A percentile compares a stretch with the other conserved stretches of the same genome.
phyloP scores from a whole-genome alignment of 2,888 invertebrate genomes.

The Hypena proboscidalis region DNA sequence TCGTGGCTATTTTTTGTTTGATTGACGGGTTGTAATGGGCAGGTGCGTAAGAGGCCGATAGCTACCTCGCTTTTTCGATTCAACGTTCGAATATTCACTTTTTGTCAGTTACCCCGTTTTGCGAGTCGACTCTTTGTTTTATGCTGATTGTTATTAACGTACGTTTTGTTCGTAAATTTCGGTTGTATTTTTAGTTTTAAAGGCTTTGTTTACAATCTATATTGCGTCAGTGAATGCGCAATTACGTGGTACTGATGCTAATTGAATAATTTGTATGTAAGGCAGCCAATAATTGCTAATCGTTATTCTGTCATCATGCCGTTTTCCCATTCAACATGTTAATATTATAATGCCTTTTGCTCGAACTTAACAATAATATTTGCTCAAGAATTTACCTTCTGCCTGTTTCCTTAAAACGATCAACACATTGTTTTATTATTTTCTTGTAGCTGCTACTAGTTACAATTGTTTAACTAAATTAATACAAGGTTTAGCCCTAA shows the following conservation, averaged over 20 bases:
- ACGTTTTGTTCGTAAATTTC: constrained; percentile 55
- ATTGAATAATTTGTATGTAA: constrained; percentile 27
- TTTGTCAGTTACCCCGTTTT: constrained; percentile 70
- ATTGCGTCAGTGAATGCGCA: neutral
- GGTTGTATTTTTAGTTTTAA: constrained; percentile 8
- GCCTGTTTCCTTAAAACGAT: constrained; percentile 25
- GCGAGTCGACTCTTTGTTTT: constrained; percentile 60
- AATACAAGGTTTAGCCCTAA: too few species aligned
- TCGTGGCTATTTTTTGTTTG: constrained; percentile 80
- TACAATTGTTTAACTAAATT: too few species aligned
- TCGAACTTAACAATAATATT: constrained; percentile 2
- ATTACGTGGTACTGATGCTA: constrained; percentile 8
- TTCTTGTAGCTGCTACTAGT: too few species aligned
- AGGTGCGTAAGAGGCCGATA: constrained; percentile 80
- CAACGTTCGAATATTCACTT: constrained; percentile 63
- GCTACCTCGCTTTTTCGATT: constrained; percentile 80
- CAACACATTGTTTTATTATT: too few species aligned
- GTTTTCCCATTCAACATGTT: constrained; percentile 20
- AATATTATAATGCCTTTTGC: constrained; percentile 19
- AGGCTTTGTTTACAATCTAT: constrained; percentile 11
- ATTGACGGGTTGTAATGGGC: constrained; percentile 84
- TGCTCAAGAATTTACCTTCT: constrained; percentile 15
- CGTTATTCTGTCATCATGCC: constrained; percentile 16
- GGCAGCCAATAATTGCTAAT: constrained; percentile 11
- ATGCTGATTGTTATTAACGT: constrained; percentile 59